Percentiles rank a stretch among this genome's conserved stretches.
phyloP scores from a whole-genome alignment of 92 coral and sea anemone species.

The Zoanthus gigantus region DNA sequence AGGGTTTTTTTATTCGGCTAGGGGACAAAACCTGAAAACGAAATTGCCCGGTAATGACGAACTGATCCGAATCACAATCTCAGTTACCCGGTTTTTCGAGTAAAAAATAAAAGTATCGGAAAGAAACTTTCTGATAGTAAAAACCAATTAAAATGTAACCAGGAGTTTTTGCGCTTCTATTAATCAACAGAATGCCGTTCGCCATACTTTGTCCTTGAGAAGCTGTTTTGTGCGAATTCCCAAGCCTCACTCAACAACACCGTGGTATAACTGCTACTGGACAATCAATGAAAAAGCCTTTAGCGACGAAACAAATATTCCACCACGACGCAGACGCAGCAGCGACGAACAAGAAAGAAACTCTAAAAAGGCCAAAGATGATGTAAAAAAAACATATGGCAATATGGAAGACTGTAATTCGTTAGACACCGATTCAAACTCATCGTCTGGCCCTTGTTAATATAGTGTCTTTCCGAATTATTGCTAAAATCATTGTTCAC shows the following conservation, averaged over 20 bases:
- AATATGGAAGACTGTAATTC: not conserved
- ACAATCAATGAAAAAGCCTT: constrained; percentile 53
- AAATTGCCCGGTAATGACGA: too few relatives aligned
- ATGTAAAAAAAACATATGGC: not conserved
- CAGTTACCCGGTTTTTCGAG: too few relatives aligned
- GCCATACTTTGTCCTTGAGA: constrained; percentile 87
- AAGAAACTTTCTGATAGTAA: too few relatives aligned
- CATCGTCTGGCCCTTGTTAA: not conserved
- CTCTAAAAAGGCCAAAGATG: not conserved
- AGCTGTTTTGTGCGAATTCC: constrained; percentile 80
- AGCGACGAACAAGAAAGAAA: not conserved
- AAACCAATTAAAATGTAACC: too few relatives aligned
- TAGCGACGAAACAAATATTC: not conserved
- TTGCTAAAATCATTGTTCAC: not conserved
- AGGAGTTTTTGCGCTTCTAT: not conserved
- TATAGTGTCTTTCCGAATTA: not conserved
- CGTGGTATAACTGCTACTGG: constrained; percentile 80
- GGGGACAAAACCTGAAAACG: too few relatives aligned
- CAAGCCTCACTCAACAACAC: constrained; percentile 67
- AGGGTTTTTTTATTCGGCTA: too few relatives aligned
- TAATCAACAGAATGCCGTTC: constrained; percentile 82
- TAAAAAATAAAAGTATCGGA: too few relatives aligned
- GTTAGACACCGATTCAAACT: not conserved
- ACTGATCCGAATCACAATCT: too few relatives aligned
- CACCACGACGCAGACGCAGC: not conserved